Percentiles rank a stretch among this genome's conserved stretches.
Evolutionary conservation across 2,797 vertebrate species (phyloP).

Genomic region (Characodon lateralis): DNA sequence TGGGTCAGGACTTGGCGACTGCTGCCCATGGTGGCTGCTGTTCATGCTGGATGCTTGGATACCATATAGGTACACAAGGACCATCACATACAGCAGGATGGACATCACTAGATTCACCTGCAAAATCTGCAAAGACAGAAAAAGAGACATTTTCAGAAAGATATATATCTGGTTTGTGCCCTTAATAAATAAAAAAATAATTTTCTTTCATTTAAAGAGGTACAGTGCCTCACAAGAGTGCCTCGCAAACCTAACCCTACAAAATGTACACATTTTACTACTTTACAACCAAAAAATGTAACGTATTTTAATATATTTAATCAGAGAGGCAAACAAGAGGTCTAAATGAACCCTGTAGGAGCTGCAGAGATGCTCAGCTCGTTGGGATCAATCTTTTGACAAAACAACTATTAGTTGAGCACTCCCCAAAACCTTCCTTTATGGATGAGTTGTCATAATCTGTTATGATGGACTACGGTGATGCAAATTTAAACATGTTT

Average conservation of each 20-base stretch:
- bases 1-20: constrained; percentile 87
- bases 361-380: too few relatives aligned
- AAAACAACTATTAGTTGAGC: too few relatives aligned
- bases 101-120: constrained; percentile 99
- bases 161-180: neutral
- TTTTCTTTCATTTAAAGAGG: neutral
- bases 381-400: too few relatives aligned
- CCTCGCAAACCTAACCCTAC: too few relatives aligned
- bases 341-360: too few relatives aligned
- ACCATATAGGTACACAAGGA: constrained; percentile 97
- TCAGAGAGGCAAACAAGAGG: too few relatives aligned
- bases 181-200: neutral
- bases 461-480: too few relatives aligned
- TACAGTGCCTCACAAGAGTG: neutral
- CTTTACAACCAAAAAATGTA: neutral
- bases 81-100: constrained; percentile 99
- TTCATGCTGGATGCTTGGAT: constrained; percentile 94
- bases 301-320: too few relatives aligned
- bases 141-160: constrained; percentile 15
- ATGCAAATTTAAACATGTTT: too few relatives aligned
- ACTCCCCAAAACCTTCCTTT: too few relatives aligned
- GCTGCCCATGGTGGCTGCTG: constrained; percentile 71
- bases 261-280: neutral
- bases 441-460: too few relatives aligned
- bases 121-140: constrained; percentile 88